Base-by-base conservation (phyloP, 2,797 vertebrate species). In the Loriculus beryllinus region DNA sequence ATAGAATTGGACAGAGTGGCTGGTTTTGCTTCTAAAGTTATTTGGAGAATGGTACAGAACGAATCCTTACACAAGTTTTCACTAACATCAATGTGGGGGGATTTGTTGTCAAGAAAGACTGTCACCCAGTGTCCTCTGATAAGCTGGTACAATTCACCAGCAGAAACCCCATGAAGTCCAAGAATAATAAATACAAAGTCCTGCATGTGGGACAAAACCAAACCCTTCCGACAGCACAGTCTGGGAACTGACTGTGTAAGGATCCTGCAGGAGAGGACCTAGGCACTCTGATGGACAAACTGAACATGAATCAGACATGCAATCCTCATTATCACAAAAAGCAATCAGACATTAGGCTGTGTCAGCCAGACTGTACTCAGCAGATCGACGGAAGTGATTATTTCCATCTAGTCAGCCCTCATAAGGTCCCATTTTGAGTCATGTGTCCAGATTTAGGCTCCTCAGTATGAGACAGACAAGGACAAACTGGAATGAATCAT, bases 281-380 rank as follows among this genome's bases (percentile, higher is more conserved):
- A 52, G 52, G 3, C 4, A 1, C 40, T 22, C 39, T 35, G 9
- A 16, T 54, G 39, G 60, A 59, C 47, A 88, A 80, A 82, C 11
- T 22, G 39, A 65, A 63, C 3, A 0, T 6, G 16, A 70, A 70
- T 51, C 29, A 93, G 51, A 63, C 47, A 12, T 0, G 1, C 16
- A 65, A 71, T n/a, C 47, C 42, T 69, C n/a, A 39, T 1, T 4
- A 49, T 23, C 84, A 39, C 3, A 20, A 78, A 71, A 23, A 29
- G 1, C 49, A 54, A 80, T 14, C 29, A 45, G 4, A 37, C 6
- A 10, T 16, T 26, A 51, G 17, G 40, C 40, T 72, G 17, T 2
- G 9, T 15, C 56, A 74, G 47, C 17, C n/a, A 77, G 31, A 74
- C 13, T 57, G 71, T 13, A 39, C 54, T 43, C 29, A 86, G 35